Evolutionary conservation across 2,113 vertebrate species (phyloP).

Genomic region (Lamprologus lemairii): DNA sequence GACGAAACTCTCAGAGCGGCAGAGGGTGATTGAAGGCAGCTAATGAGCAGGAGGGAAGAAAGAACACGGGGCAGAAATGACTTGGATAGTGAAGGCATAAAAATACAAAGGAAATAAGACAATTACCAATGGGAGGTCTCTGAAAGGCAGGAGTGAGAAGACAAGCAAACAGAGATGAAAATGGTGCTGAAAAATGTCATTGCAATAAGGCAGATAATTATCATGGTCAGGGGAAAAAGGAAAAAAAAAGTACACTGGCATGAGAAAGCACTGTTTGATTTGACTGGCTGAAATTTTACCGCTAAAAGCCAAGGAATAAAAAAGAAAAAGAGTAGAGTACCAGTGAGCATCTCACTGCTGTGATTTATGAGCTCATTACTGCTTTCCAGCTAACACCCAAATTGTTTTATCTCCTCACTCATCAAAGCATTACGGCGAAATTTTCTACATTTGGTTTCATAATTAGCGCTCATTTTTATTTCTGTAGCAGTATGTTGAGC

Average conservation of each 20-base stretch:
- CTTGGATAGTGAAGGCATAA: slow-evolving; percentile 37
- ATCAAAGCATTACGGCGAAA: neutral
- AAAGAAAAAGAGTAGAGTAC: neutral
- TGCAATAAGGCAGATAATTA: slow-evolving; percentile 20
- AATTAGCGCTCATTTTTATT: slow-evolving; percentile 20
- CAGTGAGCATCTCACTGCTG: slow-evolving; percentile 17
- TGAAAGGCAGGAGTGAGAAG: slow-evolving; percentile 18
- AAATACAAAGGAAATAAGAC: slow-evolving; percentile 47
- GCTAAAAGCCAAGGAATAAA: neutral
- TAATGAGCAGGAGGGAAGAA: slow-evolving; percentile 59
- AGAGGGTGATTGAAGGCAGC: slow-evolving; percentile 61
- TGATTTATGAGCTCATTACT: slow-evolving; percentile 63
- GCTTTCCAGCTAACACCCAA: slow-evolving; percentile 41
- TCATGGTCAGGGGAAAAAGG: neutral
- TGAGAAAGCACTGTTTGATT: slow-evolving; percentile 15
- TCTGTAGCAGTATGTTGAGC: neutral
- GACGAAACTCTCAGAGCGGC: slow-evolving; percentile 51
- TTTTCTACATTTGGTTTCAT: neutral
- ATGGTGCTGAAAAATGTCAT: slow-evolving; percentile 5
- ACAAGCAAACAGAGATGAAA: slow-evolving; percentile 34
- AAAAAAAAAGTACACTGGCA: neutral
- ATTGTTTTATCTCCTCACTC: slow-evolving; percentile 32
- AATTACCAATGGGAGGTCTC: slow-evolving; percentile 36
- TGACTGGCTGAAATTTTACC: neutral
- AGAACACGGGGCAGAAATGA: slow-evolving; percentile 6